Evolutionary conservation across 2,113 vertebrate species (phyloP).

Genomic region (Pedionomus torquatus): DNA sequence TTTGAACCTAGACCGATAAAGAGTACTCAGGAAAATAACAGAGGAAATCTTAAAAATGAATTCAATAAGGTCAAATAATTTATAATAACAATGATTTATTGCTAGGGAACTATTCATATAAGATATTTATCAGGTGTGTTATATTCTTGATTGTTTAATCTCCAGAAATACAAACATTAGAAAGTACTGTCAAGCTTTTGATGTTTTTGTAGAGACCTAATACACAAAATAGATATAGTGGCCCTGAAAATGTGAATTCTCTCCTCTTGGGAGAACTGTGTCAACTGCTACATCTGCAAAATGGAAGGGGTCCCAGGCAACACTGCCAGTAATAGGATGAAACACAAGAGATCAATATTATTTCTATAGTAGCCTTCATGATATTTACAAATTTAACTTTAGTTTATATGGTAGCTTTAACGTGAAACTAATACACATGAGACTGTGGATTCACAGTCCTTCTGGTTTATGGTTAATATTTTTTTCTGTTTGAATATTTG

Average conservation of each 20-base stretch:
- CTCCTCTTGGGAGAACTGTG: neutral
- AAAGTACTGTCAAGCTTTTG: neutral
- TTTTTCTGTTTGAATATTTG: neutral
- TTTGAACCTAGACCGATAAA: neutral
- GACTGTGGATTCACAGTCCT: neutral
- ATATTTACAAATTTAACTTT: neutral
- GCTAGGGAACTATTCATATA: neutral
- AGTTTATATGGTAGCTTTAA: neutral
- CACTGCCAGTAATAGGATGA: neutral
- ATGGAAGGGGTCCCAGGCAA: accelerated
- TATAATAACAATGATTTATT: neutral
- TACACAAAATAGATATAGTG: neutral
- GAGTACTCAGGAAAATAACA: neutral
- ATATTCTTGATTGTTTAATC: neutral
- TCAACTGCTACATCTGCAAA: neutral
- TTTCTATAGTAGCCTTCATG: neutral
- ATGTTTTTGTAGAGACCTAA: neutral
- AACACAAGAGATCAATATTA: neutral
- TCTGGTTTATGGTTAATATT: neutral
- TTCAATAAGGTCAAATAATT: neutral
- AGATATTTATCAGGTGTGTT: neutral
- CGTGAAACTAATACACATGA: neutral
- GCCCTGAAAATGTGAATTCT: neutral
- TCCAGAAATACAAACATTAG: neutral
- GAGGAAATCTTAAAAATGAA: neutral